phyloP scores from a whole-genome alignment of 2,113 vertebrate species.

The Erinaceus europaeus region DNA sequence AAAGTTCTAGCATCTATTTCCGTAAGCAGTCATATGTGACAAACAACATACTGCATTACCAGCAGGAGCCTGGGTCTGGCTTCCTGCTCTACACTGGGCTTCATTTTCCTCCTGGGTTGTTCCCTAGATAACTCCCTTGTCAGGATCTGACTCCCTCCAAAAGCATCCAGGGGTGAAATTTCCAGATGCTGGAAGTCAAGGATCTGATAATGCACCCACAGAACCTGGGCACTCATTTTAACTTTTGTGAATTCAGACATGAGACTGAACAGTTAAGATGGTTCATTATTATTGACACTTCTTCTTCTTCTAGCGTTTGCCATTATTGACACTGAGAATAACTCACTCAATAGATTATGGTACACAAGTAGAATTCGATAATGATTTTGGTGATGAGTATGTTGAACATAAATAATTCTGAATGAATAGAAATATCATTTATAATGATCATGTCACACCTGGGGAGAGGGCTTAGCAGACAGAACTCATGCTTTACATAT shows the following conservation, averaged over 20 bases:
- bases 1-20: conserved; percentile 53
- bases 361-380: neutral
- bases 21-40: conserved; percentile 67
- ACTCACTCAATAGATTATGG: neutral
- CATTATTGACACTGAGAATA: neutral
- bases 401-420: neutral
- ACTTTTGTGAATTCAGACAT: neutral
- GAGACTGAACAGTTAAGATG: neutral
- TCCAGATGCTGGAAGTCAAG: conserved; percentile 60
- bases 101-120: conserved; percentile 71
- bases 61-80: conserved; percentile 55
- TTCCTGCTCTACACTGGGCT: conserved; percentile 49
- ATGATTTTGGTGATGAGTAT: neutral
- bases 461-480: no score
- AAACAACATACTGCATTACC: conserved; percentile 59
- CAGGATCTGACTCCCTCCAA: conserved; percentile 49
- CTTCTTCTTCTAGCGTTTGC: no score
- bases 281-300: neutral
- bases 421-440: neutral
- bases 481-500: no score
- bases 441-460: no score
- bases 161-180: conserved; percentile 72
- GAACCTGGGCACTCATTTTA: neutral
- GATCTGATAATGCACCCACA: neutral
- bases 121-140: conserved; percentile 66